phyloP scores from a whole-genome alignment of 30 jellyfish, hydroid and myxozoan species.

The Mastigias papua region DNA sequence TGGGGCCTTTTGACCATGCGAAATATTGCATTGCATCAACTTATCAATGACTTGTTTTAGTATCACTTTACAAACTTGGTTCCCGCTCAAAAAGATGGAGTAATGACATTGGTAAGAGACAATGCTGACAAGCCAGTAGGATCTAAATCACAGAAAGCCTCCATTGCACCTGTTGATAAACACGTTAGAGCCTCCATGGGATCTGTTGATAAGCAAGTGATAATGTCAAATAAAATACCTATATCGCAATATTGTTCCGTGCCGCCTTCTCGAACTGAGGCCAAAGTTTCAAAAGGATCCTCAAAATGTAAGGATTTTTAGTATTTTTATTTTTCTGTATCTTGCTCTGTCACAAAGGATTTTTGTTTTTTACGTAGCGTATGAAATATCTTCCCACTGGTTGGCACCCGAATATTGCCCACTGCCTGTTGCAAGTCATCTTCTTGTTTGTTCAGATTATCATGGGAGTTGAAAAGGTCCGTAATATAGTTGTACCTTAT shows the following conservation, averaged over 20 bases:
- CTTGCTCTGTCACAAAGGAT: not conserved
- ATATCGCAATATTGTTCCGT: not conserved
- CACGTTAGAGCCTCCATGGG: not conserved
- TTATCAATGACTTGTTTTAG: not conserved
- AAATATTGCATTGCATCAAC: not conserved
- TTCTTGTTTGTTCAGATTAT: too few relatives aligned
- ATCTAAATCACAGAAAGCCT: not conserved
- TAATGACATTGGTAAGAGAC: constrained; percentile 86
- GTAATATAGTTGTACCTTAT: too few relatives aligned
- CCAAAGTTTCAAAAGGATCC: not conserved
- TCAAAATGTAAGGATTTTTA: not conserved
- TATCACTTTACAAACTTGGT: constrained; percentile 91
- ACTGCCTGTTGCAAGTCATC: too few relatives aligned
- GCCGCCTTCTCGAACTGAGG: not conserved
- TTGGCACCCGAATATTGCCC: too few relatives aligned
- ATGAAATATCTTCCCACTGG: too few relatives aligned
- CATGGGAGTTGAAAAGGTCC: too few relatives aligned
- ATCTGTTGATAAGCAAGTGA: not conserved
- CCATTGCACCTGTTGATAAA: not conserved
- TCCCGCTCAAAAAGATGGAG: constrained; percentile 85
- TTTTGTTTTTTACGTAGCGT: too few relatives aligned
- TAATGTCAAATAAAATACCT: not conserved
- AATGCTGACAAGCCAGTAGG: constrained; percentile 14
- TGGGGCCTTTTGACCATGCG: too few relatives aligned
- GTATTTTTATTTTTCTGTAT: not conserved